These are phyloP conservation scores for Oryzaephilus surinamensis DNA, from an alignment of 1,140 invertebrate genomes.

Conservation along the genomic window DNA sequence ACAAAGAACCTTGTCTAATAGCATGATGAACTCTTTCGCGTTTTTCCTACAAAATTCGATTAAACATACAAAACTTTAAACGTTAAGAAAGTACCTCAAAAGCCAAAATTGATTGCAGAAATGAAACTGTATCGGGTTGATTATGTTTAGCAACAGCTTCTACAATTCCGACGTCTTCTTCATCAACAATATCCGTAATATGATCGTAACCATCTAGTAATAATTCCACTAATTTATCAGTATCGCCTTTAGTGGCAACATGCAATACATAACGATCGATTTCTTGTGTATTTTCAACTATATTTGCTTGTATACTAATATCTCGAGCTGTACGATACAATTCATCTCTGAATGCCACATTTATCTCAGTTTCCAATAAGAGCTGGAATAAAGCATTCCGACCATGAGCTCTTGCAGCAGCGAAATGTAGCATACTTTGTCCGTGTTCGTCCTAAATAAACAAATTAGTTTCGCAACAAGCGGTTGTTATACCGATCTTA, in stretches of 20 bases:
- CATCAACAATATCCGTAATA: slow-evolving; percentile 67
- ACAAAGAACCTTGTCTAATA: slow-evolving; percentile 54
- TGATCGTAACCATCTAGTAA: slow-evolving; percentile 79
- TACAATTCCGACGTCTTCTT: slow-evolving; percentile 52
- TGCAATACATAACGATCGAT: slow-evolving; percentile 72
- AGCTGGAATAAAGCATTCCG: slow-evolving; percentile 65
- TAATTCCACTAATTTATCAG: slow-evolving; percentile 63
- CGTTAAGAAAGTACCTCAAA: slow-evolving; percentile 53
- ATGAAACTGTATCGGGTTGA: slow-evolving; percentile 51
- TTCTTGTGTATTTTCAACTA: slow-evolving; percentile 67
- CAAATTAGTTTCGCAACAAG: not conserved
- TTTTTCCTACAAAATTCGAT: slow-evolving; percentile 43
- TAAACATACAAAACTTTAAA: not conserved
- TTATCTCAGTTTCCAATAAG: slow-evolving; percentile 65
- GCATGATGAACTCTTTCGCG: slow-evolving; percentile 66
- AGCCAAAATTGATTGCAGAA: slow-evolving; percentile 53
- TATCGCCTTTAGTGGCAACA: slow-evolving; percentile 67
- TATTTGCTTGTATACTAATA: slow-evolving; percentile 65
- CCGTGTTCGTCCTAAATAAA: slow-evolving; percentile 67
- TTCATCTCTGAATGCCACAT: slow-evolving; percentile 68
- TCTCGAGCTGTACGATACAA: slow-evolving; percentile 77
- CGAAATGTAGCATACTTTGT: slow-evolving; percentile 81
- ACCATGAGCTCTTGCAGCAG: slow-evolving; percentile 63
- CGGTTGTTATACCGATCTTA: slow-evolving; percentile 28
- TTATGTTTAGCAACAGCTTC: slow-evolving; percentile 54